phyloP scores from a whole-genome alignment of 1,140 invertebrate genomes.

The Apis cerana region DNA sequence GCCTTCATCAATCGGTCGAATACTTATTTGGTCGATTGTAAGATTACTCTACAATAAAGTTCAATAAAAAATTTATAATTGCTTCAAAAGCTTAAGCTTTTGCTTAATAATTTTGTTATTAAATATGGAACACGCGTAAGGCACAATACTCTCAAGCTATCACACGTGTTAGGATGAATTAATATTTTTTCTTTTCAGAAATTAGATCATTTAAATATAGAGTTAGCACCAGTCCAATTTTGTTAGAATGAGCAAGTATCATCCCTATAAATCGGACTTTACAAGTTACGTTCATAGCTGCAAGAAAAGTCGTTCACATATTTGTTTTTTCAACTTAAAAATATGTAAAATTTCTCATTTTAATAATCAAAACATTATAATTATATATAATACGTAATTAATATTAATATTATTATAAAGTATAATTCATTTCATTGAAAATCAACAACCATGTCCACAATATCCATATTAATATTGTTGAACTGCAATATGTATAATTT shows the following conservation, averaged over 20 bases:
- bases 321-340: slow-evolving; percentile 36
- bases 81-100: slow-evolving; percentile 61
- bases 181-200: slow-evolving; percentile 49
- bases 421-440: slow-evolving; percentile 32
- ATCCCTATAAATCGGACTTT: slow-evolving; percentile 57
- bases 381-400: slow-evolving; percentile 27
- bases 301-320: slow-evolving; percentile 30
- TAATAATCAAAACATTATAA: slow-evolving; percentile 26
- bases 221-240: slow-evolving; percentile 71
- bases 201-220: slow-evolving; percentile 64
- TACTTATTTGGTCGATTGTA: slow-evolving; percentile 76
- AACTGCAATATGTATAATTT: slow-evolving; percentile 39
- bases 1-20: slow-evolving; percentile 72
- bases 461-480: slow-evolving; percentile 25
- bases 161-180: slow-evolving; percentile 71
- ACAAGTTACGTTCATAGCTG: slow-evolving; percentile 49
- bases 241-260: slow-evolving; percentile 67
- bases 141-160: slow-evolving; percentile 77
- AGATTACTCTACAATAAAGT: slow-evolving; percentile 79
- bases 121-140: slow-evolving; percentile 77
- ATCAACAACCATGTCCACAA: slow-evolving; percentile 44
- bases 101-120: slow-evolving; percentile 65
- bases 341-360: slow-evolving; percentile 27
- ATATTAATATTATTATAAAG: slow-evolving; percentile 39
- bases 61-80: slow-evolving; percentile 64